A percentile compares a stretch with the other conserved stretches of the same genome.
phyloP scores from a whole-genome alignment of 2,888 invertebrate genomes.

The Melipona bicolor region DNA sequence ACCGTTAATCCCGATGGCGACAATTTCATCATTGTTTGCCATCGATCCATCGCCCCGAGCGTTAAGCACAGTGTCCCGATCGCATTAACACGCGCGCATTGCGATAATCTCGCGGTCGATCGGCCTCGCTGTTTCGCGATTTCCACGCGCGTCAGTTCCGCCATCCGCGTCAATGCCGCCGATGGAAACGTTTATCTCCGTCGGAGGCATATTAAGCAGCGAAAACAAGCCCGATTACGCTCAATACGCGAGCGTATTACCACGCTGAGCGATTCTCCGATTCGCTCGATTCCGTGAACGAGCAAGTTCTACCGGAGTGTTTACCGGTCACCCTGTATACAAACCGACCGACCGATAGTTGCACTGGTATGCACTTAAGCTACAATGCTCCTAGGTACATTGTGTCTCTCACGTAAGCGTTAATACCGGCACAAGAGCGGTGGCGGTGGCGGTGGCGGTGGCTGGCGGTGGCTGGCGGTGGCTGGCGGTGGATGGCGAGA shows the following conservation, averaged over 20 bases:
- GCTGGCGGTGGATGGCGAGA: conserved; percentile 4
- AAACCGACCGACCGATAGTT: conserved; percentile 54
- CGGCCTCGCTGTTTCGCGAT: conserved; percentile 31
- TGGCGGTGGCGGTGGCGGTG: conserved; percentile 31
- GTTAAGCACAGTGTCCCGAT: conserved; percentile 30
- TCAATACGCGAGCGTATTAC: conserved; percentile 15
- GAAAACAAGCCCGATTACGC: conserved; percentile 49
- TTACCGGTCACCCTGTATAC: conserved; percentile 63
- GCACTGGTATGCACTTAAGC: conserved; percentile 68
- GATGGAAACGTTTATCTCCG: conserved; percentile 16
- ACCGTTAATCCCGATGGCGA: neutral
- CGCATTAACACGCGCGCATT: conserved; percentile 27
- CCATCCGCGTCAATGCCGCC: neutral
- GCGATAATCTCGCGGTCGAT: conserved; percentile 31
- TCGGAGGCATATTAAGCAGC: conserved; percentile 25
- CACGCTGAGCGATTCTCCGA: conserved; percentile 38
- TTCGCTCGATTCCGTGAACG: conserved; percentile 25
- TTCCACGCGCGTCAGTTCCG: neutral
- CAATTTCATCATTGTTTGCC: conserved; percentile 20
- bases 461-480: neutral
- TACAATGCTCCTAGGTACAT: conserved; percentile 69
- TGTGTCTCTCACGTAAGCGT: conserved; percentile 69
- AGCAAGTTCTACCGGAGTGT: conserved; percentile 42
- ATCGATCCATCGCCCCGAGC: conserved; percentile 26
- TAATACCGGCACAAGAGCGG: conserved; percentile 63